Evolutionary conservation across 2,888 invertebrate species (phyloP), one percentile per base, ranked within the genome.

Genomic region (Crossocerus cetratus): DNA sequence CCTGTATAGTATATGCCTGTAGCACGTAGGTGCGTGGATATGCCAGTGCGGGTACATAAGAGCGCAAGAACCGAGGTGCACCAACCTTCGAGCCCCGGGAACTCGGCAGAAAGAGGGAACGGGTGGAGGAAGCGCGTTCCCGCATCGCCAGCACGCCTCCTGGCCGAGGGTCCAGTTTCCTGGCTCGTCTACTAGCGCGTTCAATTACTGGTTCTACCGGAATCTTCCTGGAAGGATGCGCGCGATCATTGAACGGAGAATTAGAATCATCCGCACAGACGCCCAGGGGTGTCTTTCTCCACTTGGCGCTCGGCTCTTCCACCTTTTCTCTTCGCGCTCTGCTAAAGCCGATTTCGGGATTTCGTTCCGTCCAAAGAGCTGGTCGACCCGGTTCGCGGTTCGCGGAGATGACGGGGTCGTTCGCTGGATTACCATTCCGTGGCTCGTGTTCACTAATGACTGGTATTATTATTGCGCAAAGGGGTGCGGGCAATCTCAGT

Each of bases 1-100:
- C 11, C 59, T 16, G 16, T 49, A 16, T 16, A 44, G 4, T 58
- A 58, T 42, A 18, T 58, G 14, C 58, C 43, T 16, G 49, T 16
- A 20, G 11, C 49, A 54, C 44, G 64, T 55, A 55, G 59, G 53
- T 18, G 22, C 21, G 20, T 57, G 56, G 56, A 53, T 57, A 18
- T 60, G 63, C 74, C 74, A 72, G 69, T 54, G 62, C 44, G 58
- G 21, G 45, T 60, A 81, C 72, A 79, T 80, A 75, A 77, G 82
- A 71, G 75, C 74, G 81, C 79, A 78, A 83, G 76, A 83, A 76
- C 76, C 77, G 77, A 82, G 83, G 85, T 85, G 84, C 86, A 84
- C 79, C 86, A 86, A 86, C 83, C 85, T 86, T 80, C 82, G 74
- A 74, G 69, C 77, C 81, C 82, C 77, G 62, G 68, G 60, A 56